Evolutionary conservation across 2,797 vertebrate species (phyloP).

Genomic region (Rhincodon typus): DNA sequence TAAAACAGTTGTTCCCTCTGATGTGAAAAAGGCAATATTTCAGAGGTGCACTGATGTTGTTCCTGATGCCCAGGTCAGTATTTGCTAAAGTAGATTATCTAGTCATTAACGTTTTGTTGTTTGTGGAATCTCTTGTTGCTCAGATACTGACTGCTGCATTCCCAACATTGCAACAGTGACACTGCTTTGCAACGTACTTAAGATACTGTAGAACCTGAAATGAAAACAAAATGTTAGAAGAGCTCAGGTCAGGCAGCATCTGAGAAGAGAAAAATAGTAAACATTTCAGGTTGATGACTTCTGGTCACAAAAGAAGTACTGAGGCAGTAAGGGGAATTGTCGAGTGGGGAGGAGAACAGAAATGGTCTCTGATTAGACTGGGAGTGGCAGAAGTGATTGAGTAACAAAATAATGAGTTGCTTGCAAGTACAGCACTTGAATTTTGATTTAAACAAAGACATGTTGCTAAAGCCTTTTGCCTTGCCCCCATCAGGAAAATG

Average conservation of each 20-base stretch:
- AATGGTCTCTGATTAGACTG: not conserved
- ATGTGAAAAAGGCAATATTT: not conserved
- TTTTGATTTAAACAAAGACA: not conserved
- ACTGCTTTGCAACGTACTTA: not conserved
- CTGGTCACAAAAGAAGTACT: not conserved
- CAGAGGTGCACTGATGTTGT: not conserved
- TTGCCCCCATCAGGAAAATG: too few relatives aligned
- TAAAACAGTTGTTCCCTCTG: not conserved
- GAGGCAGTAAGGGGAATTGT: not conserved
- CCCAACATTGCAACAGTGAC: not conserved
- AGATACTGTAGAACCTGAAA: not conserved
- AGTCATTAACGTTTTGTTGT: not conserved
- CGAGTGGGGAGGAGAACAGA: not conserved
- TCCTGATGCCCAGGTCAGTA: not conserved
- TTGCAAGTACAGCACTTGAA: not conserved
- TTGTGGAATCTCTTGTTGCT: not conserved
- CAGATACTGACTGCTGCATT: not conserved
- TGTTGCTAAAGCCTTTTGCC: too few relatives aligned
- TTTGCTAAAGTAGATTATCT: not conserved
- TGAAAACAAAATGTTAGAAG: too few relatives aligned
- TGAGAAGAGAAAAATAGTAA: not conserved
- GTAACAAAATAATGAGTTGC: not conserved
- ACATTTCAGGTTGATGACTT: not conserved
- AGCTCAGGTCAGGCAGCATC: not conserved
- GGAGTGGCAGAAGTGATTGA: not conserved